Evolutionary conservation across 2,113 vertebrate genomes (phyloP).

Genomic region (Alexandromys fortis): DNA sequence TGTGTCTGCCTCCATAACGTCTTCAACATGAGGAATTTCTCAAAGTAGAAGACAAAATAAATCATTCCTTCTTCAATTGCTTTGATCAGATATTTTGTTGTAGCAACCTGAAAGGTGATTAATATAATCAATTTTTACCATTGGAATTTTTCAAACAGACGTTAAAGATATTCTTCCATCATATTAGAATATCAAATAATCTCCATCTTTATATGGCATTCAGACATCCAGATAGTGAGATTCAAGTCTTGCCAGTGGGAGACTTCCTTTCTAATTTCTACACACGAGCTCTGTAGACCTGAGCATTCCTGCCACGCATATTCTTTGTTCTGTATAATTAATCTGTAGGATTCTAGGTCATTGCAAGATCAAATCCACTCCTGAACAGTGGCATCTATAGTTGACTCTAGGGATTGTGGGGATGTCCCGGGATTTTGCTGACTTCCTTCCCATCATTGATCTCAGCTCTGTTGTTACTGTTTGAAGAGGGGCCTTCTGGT

Average conservation of each 20-base stretch:
- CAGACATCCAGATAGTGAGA: background rate
- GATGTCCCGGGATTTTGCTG: background rate
- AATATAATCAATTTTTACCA: background rate
- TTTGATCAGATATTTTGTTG: background rate
- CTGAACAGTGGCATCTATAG: background rate
- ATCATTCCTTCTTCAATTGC: background rate
- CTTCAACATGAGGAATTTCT: background rate
- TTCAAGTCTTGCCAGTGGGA: background rate
- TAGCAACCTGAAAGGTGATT: background rate
- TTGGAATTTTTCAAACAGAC: background rate
- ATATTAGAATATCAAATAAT: background rate
- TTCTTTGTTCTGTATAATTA: background rate
- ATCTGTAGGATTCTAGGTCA: background rate
- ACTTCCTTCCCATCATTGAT: background rate
- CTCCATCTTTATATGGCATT: background rate
- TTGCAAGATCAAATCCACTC: background rate
- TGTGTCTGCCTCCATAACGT: background rate
- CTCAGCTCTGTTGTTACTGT: background rate
- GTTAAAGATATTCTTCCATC: constrained; percentile 12
- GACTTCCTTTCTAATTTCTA: background rate
- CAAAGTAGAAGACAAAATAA: background rate
- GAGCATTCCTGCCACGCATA: background rate
- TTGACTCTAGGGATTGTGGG: background rate
- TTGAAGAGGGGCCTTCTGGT: background rate
- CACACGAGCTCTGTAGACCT: background rate